Evolutionary conservation across 2,888 invertebrate genomes (phyloP).

Genomic region (Pseudococcus viburni): DNA sequence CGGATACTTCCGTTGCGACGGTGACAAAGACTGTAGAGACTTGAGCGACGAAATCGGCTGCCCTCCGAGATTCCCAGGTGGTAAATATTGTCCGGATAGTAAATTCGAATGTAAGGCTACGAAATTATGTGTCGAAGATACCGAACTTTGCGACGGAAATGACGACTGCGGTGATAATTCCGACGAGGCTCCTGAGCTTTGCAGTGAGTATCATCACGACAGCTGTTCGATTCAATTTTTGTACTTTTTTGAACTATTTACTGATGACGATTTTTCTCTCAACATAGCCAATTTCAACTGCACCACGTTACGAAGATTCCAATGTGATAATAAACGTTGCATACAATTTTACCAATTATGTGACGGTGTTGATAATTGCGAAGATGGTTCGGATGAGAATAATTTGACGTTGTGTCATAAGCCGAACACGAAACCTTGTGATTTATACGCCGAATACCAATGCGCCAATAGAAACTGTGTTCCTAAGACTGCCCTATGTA

Average conservation of each 20-base stretch:
- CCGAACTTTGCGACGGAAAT: constrained; percentile 92
- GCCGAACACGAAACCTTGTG: constrained; percentile 82
- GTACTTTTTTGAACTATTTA: neutral
- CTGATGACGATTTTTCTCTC: neutral
- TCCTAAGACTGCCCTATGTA: constrained; percentile 84
- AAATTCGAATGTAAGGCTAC: constrained; percentile 91
- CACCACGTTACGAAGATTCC: constrained; percentile 86
- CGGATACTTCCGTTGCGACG: constrained; percentile 89
- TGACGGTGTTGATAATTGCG: constrained; percentile 93
- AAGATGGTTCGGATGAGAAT: constrained; percentile 95
- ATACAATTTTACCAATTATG: constrained; percentile 89
- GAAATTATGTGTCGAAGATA: constrained; percentile 90
- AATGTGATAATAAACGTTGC: constrained; percentile 90
- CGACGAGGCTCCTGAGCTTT: constrained; percentile 86
- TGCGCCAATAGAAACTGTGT: constrained; percentile 92
- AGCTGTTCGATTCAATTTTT: neutral
- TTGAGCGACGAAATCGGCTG: constrained; percentile 92
- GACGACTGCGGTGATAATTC: constrained; percentile 94
- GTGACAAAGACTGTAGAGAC: constrained; percentile 90
- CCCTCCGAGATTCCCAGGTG: constrained; percentile 88
- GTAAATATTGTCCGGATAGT: constrained; percentile 89
- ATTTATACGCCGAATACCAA: constrained; percentile 84
- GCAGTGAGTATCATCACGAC: constrained; percentile 73
- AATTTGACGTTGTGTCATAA: constrained; percentile 86
- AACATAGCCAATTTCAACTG: constrained; percentile 83